Conservation (phyloP, 2,797 vertebrate genomes). For the Hirundo rustica region DNA sequence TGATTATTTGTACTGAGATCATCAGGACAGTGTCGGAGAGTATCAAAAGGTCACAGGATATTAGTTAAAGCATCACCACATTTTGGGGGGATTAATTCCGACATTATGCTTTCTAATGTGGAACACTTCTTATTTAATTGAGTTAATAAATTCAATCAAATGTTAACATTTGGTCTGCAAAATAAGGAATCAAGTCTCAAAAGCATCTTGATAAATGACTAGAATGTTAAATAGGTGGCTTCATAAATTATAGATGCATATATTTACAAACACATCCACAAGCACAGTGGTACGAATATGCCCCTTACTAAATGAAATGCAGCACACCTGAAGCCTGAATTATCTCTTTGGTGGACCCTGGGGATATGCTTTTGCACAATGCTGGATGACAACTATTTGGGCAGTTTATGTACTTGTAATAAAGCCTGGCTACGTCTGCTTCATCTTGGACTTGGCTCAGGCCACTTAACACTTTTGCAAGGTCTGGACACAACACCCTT, state of each 20-base stretch:
- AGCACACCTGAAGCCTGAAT: background rate
- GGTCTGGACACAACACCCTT: background rate
- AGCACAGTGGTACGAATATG: background rate
- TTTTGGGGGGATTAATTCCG: conserved; percentile 23
- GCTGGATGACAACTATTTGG: background rate
- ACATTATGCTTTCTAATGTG: conserved; percentile 58
- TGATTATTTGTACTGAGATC: conserved; percentile 46
- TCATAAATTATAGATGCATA: conserved; percentile 44
- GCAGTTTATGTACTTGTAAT: background rate
- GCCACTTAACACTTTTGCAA: background rate
- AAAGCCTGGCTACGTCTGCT: background rate
- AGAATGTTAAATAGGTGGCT: conserved; percentile 56
- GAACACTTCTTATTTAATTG: conserved; percentile 36
- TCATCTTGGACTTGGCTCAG: background rate
- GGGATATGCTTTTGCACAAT: background rate
- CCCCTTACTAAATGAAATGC: background rate
- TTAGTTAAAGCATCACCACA: conserved; percentile 62
- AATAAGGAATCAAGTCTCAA: conserved; percentile 58
- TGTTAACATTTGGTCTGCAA: conserved; percentile 65
- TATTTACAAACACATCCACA: conserved; percentile 31
- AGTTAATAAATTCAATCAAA: conserved; percentile 64
- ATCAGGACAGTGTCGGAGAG: background rate
- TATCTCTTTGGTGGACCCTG: background rate
- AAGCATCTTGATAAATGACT: conserved; percentile 60
- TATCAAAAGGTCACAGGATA: conserved; percentile 33